These are phyloP conservation scores for Neria commutata DNA, from an alignment of 2,888 invertebrate genomes.

Conservation along the genomic window DNA sequence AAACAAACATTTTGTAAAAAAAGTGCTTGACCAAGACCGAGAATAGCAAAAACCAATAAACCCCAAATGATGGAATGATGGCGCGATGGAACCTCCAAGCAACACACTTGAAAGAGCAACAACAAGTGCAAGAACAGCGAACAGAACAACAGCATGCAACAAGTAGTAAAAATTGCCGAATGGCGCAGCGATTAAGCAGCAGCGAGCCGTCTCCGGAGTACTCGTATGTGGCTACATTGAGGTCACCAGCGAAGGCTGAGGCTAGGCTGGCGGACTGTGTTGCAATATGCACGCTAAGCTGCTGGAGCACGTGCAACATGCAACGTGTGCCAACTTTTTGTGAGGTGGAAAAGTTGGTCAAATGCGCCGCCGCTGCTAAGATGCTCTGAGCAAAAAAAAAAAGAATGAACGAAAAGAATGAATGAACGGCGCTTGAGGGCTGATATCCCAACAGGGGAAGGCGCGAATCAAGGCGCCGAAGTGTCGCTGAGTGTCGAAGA, in stretches of 20 bases:
- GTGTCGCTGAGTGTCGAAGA: too few species aligned
- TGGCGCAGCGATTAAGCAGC: neutral
- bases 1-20: neutral
- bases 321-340: constrained; percentile 9
- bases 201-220: too few species aligned
- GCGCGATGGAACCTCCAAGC: neutral
- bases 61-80: neutral
- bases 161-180: neutral
- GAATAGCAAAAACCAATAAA: constrained; percentile 11
- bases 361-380: neutral
- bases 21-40: constrained; percentile 31
- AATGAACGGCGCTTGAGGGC: neutral
- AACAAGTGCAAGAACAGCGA: constrained; percentile 31
- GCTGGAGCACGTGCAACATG: constrained; percentile 7
- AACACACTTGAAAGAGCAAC: constrained; percentile 26
- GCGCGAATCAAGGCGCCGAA: too few species aligned
- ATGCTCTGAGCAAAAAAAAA: neutral
- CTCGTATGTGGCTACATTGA: constrained; percentile 3
- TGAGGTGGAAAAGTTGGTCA: neutral
- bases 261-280: neutral
- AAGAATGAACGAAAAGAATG: neutral
- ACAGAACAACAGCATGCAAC: too few species aligned
- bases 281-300: neutral
- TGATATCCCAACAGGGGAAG: neutral
- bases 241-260: constrained; percentile 6